Evolutionary conservation across 2,113 vertebrate genomes (phyloP).

Genomic region (Gobius niger): DNA sequence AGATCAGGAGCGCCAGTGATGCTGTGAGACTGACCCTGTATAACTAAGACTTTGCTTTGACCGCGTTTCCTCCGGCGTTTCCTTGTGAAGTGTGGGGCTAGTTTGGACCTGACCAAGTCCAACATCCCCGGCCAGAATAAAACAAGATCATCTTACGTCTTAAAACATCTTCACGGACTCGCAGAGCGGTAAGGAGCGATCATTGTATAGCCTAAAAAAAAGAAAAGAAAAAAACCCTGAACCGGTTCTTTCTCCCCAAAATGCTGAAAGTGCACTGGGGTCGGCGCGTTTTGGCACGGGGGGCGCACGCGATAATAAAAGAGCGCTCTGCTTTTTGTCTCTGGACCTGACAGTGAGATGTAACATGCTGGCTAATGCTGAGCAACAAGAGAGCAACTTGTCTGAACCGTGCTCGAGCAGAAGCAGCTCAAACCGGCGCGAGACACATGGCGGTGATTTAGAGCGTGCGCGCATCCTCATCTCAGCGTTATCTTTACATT

Average conservation of each 20-base stretch:
- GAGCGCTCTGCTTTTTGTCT: background rate
- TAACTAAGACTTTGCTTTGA: background rate
- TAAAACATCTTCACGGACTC: conserved; percentile 80
- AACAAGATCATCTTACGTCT: conserved; percentile 61
- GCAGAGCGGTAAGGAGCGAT: conserved; percentile 75
- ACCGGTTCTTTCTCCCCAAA: background rate
- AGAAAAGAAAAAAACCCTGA: too few relatives aligned
- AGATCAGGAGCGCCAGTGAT: conserved; percentile 31
- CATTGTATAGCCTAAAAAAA: too few relatives aligned
- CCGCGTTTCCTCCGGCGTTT: conserved; percentile 33
- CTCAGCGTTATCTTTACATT: background rate
- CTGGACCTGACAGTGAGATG: background rate
- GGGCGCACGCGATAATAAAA: conserved; percentile 28
- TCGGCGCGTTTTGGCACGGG: conserved; percentile 51
- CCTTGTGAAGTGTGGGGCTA: conserved; percentile 45
- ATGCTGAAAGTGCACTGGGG: background rate
- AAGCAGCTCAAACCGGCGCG: conserved; percentile 1
- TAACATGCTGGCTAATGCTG: conserved; percentile 3
- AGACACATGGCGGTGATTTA: conserved; percentile 13
- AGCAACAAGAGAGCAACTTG: conserved; percentile 47
- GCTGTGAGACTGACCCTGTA: conserved; percentile 34
- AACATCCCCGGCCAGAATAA: conserved; percentile 37
- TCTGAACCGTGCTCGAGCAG: conserved; percentile 12
- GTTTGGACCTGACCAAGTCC: conserved; percentile 69
- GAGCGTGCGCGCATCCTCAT: background rate